Base-by-base conservation (phyloP, 2,888 invertebrate species). In the Drosophila paracracens region DNA sequence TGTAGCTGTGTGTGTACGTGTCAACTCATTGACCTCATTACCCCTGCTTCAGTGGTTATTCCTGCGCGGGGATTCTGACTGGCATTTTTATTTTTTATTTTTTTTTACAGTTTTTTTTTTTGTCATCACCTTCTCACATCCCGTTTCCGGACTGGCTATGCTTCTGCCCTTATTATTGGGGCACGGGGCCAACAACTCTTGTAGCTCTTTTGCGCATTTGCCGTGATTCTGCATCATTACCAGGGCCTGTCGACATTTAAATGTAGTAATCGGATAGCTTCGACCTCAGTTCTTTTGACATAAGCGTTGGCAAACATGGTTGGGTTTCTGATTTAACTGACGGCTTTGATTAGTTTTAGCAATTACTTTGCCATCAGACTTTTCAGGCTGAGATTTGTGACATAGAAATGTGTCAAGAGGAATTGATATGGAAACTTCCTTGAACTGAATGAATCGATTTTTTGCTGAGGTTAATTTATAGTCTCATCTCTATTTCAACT, bases 21-120 rank as follows among this genome's bases (percentile, higher is more conserved):
- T 83, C 79, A 85, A 85, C 88, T 88, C 85, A 83, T 85, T 88
- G 85, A 85, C 85, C 85, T 85, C 88, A 74, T 75, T 78, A 64
- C 74, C 63, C 31, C 25, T 31, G 48, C 53, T 52, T 52, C 27
- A 46, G 46, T 46, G 46, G 46, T 16, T 46, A 16, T 33, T 59
- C 46, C 35, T 61, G 35, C 54, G 46, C 33, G 18, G 25, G 50
- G 27, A 56, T 50, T 29, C 57, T 70, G 61, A 52, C 74, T 73
- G 64, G 27, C 59, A 52, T 61, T 51, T 53, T 33, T 67, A 50
- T 27, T 10, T 29, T 40, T 65, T 51, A 40, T 64, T 29, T 84
- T 43, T 43, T 40, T 36, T 16, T 10, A 6, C 8, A 11, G 10
- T 35, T 5, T 38, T 53, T 35, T 35, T 72, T 70, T 57, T 56